phyloP scores from a whole-genome alignment of 2,797 vertebrate species.

The Platalea minor region DNA sequence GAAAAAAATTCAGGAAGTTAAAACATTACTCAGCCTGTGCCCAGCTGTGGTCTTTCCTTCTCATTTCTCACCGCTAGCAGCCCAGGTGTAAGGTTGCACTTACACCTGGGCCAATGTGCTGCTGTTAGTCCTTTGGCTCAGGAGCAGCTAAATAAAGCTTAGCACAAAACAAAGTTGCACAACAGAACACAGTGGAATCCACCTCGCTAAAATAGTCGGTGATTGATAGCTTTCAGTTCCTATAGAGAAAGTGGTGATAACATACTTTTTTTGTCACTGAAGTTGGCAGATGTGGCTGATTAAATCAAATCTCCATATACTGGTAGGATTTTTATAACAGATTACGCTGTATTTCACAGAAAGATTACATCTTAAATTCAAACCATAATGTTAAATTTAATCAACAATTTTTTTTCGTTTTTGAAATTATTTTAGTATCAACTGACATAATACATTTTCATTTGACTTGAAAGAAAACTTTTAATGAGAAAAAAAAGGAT shows the following conservation, averaged over 20 bases:
- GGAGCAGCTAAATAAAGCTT: not conserved
- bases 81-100: not conserved
- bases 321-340: not conserved
- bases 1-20: not conserved
- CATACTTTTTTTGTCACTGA: not conserved
- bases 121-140: not conserved
- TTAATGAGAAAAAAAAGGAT: not conserved
- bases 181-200: not conserved
- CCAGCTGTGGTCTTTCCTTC: not conserved
- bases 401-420: not conserved
- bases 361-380: not conserved
- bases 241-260: not conserved
- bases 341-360: not conserved
- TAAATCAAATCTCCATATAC: not conserved
- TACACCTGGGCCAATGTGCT: not conserved
- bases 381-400: not conserved
- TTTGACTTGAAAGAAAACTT: not conserved
- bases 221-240: not conserved
- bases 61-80: not conserved
- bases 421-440: not conserved
- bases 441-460: not conserved
- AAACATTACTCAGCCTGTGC: not conserved
- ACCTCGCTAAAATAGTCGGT: not conserved
- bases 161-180: not conserved
- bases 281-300: not conserved